Base-by-base conservation (phyloP, 2,113 vertebrate species). In the Tetraodon nigroviridis region DNA sequence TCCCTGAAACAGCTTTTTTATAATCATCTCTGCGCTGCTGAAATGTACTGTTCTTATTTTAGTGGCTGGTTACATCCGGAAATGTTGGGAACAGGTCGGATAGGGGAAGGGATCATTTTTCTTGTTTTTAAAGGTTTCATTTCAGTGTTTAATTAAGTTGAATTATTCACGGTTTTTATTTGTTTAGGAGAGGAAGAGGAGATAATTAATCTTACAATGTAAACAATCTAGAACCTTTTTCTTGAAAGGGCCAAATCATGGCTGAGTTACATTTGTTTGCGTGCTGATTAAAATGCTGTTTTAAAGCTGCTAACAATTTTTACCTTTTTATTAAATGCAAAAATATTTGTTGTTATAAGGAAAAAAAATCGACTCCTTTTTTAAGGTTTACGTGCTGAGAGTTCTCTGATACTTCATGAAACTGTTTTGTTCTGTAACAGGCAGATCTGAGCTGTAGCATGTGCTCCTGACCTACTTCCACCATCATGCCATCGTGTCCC, bases 401-500 rank as follows among this genome's bases (percentile, higher is more conserved):
- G 50, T 58, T 73, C 12, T 0, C 32, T 37, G 32, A 12, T 11
- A 37, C 6, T 60, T 65, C n/a, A 29, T 24, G 51, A 68, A 64
- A 51, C 16, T 45, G 16, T 60, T 69, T 51, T 53, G 27, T 50
- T 21, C 61, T 13, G 40, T 56, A 46, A 15, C 52, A 61, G 48
- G 49, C 6, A 22, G 21, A 55, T 41, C 51, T 72, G 51, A 73
- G 52, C 22, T 60, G n/a, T 21, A n/a, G 37, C 41, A 57, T 54
- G 24, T 57, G 21, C 17, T 76, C 67, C 50, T 66, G 60, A 52
- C 62, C 71, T 55, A 67, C 0, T 79, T 79, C 68, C 58, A 73
- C 64, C 62, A 13, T 22, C 56, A 54, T 42, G 45, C 58, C 57
- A 49, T 47, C 47, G 40, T 55, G 58, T 75, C 61, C 67, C 58